Conservation (phyloP, 2,113 vertebrate genomes). For the Muscicapa adusta region DNA sequence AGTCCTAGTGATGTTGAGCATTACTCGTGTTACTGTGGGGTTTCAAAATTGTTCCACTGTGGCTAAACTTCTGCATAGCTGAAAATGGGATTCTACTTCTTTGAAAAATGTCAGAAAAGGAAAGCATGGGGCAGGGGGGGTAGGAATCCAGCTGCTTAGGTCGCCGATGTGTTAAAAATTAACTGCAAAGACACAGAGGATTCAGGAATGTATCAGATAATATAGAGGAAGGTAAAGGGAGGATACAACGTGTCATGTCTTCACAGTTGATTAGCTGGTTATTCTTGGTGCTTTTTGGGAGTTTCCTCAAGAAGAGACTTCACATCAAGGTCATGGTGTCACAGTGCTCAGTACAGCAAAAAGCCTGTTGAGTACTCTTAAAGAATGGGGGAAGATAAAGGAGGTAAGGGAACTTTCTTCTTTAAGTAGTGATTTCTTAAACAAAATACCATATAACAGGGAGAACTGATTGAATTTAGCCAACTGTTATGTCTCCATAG, state of each 20-base stretch:
- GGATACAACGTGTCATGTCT: background rate
- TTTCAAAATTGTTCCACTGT: background rate
- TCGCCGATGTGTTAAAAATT: background rate
- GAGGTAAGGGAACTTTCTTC: background rate
- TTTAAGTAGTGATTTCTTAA: conserved; percentile 9
- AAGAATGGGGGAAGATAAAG: background rate
- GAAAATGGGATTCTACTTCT: background rate
- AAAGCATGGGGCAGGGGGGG: background rate
- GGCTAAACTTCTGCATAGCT: background rate
- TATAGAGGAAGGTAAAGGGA: background rate
- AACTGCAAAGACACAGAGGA: background rate
- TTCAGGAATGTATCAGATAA: background rate
- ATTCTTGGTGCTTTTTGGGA: background rate
- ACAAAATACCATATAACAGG: conserved; percentile 35
- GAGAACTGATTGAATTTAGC: conserved; percentile 17
- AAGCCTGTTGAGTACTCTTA: background rate
- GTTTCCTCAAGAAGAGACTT: background rate
- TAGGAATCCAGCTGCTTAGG: background rate
- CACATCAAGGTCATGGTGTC: background rate
- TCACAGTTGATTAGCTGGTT: background rate
- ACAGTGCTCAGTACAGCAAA: background rate
- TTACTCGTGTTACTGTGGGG: background rate
- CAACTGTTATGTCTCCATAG: conserved; percentile 46
- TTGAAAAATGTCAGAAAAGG: background rate
- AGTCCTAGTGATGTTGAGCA: background rate